Percentiles rank a stretch among this genome's conserved stretches.
Conservation (phyloP, 2,797 vertebrate genomes). For the Momotus momota region DNA sequence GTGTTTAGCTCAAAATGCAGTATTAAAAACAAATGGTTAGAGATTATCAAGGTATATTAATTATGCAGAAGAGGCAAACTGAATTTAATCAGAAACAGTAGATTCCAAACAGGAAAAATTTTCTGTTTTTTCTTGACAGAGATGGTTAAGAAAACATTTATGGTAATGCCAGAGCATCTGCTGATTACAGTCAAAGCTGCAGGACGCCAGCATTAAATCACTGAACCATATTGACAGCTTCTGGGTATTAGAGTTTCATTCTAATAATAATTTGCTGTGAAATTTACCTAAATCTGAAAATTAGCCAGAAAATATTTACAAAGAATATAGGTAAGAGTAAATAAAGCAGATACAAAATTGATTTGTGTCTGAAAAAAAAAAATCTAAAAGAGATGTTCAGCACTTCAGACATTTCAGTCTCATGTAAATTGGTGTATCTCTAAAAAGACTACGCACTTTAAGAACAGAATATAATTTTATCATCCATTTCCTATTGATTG, state of each 20-base stretch:
- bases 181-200: slow-evolving; percentile 81
- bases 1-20: slow-evolving; percentile 67
- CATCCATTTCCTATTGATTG: slow-evolving; percentile 43
- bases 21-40: slow-evolving; percentile 78
- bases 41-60: slow-evolving; percentile 77
- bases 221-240: slow-evolving; percentile 81
- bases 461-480: slow-evolving; percentile 70
- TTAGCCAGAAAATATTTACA: slow-evolving; percentile 67
- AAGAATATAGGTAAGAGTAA: slow-evolving; percentile 51
- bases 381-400: slow-evolving; percentile 10
- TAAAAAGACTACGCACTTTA: slow-evolving; percentile 48
- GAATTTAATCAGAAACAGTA: slow-evolving; percentile 77
- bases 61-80: slow-evolving; percentile 77
- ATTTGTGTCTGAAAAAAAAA: slow-evolving; percentile 31
- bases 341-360: slow-evolving; percentile 30
- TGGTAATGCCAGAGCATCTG: slow-evolving; percentile 81
- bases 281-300: slow-evolving; percentile 76
- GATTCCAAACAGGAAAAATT: slow-evolving; percentile 63
- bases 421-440: slow-evolving; percentile 17
- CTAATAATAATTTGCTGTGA: slow-evolving; percentile 74
- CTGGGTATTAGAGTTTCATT: slow-evolving; percentile 70
- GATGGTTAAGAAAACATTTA: slow-evolving; percentile 80
- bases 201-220: slow-evolving; percentile 78
- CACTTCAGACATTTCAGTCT: neutral
- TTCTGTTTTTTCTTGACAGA: slow-evolving; percentile 57